These are phyloP conservation scores for Heterocephalus glaber DNA, from an alignment of 2,113 vertebrate species.

Conservation along the genomic window DNA sequence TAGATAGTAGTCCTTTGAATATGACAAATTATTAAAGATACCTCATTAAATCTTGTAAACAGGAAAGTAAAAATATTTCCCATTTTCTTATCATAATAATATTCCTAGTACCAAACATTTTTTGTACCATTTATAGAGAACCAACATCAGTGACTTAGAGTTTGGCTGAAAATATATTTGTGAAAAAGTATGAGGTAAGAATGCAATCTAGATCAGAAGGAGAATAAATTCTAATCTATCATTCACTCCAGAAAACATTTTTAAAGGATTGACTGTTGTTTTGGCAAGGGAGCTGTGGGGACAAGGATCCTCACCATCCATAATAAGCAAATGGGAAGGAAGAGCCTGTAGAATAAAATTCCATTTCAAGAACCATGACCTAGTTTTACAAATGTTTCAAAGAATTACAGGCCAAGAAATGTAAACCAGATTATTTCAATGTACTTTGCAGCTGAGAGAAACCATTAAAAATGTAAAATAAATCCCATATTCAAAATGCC, in stretches of 20 bases:
- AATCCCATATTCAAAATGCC: conserved; percentile 40
- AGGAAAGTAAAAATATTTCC: neutral
- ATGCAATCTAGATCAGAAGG: conserved; percentile 9
- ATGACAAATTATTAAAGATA: neutral
- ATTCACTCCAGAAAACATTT: conserved; percentile 1
- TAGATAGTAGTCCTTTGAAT: too few relatives aligned
- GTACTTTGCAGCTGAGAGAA: conserved; percentile 53
- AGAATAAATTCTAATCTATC: conserved; percentile 8
- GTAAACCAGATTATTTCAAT: conserved; percentile 58
- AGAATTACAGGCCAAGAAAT: conserved; percentile 57
- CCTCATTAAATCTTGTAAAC: neutral
- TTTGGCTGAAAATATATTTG: neutral
- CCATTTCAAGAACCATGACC: conserved; percentile 74
- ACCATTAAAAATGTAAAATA: conserved; percentile 54
- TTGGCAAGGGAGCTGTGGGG: conserved; percentile 57
- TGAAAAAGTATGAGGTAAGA: neutral
- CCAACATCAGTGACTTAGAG: neutral
- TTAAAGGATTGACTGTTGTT: conserved; percentile 4
- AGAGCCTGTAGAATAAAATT: conserved; percentile 73
- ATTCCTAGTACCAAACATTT: neutral
- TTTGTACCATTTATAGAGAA: conserved; percentile 26
- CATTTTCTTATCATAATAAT: conserved; percentile 1
- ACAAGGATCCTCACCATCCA: conserved; percentile 71
- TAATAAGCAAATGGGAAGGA: conserved; percentile 74
- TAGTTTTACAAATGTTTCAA: conserved; percentile 75